A percentile compares a stretch with the other conserved stretches of the same genome.
Conservation (phyloP, 2,888 invertebrate species). For the Himalopsyche kuldschensis region DNA sequence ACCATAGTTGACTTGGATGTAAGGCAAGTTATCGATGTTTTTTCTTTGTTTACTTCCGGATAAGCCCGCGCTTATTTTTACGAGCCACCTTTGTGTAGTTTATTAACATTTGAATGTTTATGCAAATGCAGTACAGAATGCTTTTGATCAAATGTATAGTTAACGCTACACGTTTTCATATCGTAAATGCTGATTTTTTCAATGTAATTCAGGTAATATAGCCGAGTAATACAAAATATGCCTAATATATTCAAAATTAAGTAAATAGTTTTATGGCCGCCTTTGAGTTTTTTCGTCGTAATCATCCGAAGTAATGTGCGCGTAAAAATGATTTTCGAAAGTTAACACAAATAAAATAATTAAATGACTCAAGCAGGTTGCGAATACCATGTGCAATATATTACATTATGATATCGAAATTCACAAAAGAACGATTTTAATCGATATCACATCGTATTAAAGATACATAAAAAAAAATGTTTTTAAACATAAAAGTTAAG, state of each 20-base stretch:
- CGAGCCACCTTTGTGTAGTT: not conserved
- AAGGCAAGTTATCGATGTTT: not conserved
- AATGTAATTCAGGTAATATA: not conserved
- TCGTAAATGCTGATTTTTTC: not conserved
- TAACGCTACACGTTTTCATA: not conserved
- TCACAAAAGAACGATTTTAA: too few species aligned
- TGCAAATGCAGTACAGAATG: not conserved
- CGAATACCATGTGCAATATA: too few species aligned
- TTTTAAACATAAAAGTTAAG: too few species aligned
- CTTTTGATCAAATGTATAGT: not conserved
- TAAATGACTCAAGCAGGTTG: too few species aligned
- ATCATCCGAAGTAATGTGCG: too few species aligned
- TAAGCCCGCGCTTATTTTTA: not conserved
- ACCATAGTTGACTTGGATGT: not conserved
- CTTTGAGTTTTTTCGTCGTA: too few species aligned
- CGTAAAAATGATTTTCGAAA: too few species aligned
- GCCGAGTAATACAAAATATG: not conserved
- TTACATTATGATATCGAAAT: too few species aligned
- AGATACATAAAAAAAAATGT: too few species aligned
- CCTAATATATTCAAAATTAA: not conserved
- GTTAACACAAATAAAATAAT: too few species aligned
- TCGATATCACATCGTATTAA: too few species aligned
- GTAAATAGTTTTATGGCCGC: not conserved
- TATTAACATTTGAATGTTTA: constrained; percentile 1
- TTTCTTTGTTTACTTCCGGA: not conserved